Base-by-base conservation (phyloP, 2,888 invertebrate species). In the Phyllotreta striolata region DNA sequence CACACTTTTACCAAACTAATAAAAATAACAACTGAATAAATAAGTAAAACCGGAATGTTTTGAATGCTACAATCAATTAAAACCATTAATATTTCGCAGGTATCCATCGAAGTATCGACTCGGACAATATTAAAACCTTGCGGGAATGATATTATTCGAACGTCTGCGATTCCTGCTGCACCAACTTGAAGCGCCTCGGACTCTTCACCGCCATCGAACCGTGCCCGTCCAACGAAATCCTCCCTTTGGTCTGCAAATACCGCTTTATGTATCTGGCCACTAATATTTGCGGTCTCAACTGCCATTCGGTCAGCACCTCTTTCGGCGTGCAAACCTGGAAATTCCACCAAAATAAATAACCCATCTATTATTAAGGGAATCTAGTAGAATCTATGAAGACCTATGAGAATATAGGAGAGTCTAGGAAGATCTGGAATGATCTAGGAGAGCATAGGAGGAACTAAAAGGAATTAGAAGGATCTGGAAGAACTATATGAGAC, bases 291-390 rank as follows among this genome's bases (percentile, higher is more conserved):
- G 97, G 96, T 68, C 96, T 86, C 72, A 89, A 87, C 79, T 96
- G 95, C 93, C 94, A 96, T 78, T 95, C 93, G 77, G 93, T 88
- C 78, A 96, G 81, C 0, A 93, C 92, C 80, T 95, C 93, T 79
- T 95, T 94, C 7, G 95, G 91, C 6, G 93, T 89, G 72, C 91
- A 85, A 0, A 95, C 93, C 93, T 93, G 72, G 12, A 74, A 78
- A 35, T 44, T 41, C 4, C 9, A 39, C 9, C 10, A 41, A n/a
- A n/a, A 39, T 39, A 7, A 41, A 10, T 41, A 24, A n/a, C n/a
- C n/a, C n/a, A n/a, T n/a, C n/a, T n/a, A n/a, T n/a, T n/a, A n/a
- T n/a, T n/a, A n/a, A n/a, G n/a, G n/a, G 24, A 24, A 24, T 24
- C 1, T 24, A 24, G 24, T 1, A 3, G 24, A 24, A 24, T 24